Conservation (phyloP, 92 coral and sea anemone genomes). For the Epizoanthus fatuus region DNA sequence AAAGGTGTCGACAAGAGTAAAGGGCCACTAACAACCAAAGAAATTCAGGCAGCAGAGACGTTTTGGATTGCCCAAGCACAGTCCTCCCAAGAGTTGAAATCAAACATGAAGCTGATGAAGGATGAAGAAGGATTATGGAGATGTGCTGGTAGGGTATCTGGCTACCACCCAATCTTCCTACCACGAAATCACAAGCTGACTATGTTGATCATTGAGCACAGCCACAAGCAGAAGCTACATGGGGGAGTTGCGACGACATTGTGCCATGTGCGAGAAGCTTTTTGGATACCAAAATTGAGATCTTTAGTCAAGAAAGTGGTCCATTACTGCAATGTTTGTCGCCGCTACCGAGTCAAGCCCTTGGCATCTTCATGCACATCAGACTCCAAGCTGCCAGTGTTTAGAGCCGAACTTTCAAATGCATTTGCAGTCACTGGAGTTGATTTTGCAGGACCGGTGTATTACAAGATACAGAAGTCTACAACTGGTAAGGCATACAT, state of each 20-base stretch:
- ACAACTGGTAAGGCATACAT: conserved; percentile 63
- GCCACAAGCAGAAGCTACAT: too few species aligned
- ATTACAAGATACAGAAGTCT: not conserved
- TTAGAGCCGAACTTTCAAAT: not conserved
- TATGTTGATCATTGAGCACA: too few species aligned
- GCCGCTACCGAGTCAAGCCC: too few species aligned
- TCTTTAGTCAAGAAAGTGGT: not conserved
- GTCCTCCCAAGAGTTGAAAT: not conserved
- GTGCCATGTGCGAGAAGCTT: conserved; percentile 62
- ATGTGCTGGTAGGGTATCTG: too few species aligned
- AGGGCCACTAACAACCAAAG: conserved; percentile 51
- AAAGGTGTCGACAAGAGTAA: conserved; percentile 2
- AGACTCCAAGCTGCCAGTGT: too few species aligned
- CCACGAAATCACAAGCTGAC: too few species aligned
- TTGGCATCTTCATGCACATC: too few species aligned
- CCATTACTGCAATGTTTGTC: too few species aligned
- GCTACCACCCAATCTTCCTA: too few species aligned
- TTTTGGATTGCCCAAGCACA: conserved; percentile 39
- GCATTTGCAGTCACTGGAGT: too few species aligned
- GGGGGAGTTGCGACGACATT: not conserved
- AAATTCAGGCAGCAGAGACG: conserved; percentile 18
- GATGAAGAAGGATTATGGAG: too few species aligned
- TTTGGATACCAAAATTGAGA: conserved; percentile 71
- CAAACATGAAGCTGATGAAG: not conserved
- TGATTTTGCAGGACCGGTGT: too few species aligned